These are phyloP conservation scores for Nyctereutes procyonoides DNA, from an alignment of 2,113 vertebrate genomes.

Conservation along the genomic window DNA sequence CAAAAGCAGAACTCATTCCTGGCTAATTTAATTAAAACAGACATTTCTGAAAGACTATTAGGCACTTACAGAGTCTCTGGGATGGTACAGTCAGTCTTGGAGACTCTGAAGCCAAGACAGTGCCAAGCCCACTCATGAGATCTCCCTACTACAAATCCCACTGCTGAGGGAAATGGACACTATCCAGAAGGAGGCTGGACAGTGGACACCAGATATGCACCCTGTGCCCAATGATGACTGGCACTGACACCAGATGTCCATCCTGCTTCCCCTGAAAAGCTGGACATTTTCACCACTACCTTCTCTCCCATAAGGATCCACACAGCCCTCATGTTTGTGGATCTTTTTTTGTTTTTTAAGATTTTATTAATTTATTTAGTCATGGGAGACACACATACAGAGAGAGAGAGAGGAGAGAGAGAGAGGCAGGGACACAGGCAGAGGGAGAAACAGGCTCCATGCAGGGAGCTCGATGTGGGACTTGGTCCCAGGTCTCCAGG, in stretches of 20 bases:
- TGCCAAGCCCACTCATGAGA: too few relatives aligned
- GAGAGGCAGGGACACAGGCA: too few relatives aligned
- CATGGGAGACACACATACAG: too few relatives aligned
- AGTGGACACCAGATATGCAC: neutral
- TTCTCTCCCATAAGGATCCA: neutral
- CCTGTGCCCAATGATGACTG: accelerated
- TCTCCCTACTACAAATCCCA: neutral
- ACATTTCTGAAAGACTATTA: neutral
- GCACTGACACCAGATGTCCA: neutral
- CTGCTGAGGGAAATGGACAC: neutral
- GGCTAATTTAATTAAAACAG: neutral
- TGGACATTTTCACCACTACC: neutral
- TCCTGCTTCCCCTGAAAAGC: neutral
- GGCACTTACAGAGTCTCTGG: neutral
- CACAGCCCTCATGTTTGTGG: too few relatives aligned
- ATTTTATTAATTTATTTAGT: too few relatives aligned
- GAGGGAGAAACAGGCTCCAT: too few relatives aligned
- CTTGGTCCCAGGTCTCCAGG: too few relatives aligned
- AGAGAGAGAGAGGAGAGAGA: too few relatives aligned
- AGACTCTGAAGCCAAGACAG: neutral
- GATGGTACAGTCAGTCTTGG: neutral
- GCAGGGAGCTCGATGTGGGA: too few relatives aligned
- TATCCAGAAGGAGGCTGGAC: neutral
- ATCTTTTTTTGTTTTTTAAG: too few relatives aligned
- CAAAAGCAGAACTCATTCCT: neutral